Conservation (phyloP, 2,797 vertebrate genomes). For the Cossypha niveicapilla region DNA sequence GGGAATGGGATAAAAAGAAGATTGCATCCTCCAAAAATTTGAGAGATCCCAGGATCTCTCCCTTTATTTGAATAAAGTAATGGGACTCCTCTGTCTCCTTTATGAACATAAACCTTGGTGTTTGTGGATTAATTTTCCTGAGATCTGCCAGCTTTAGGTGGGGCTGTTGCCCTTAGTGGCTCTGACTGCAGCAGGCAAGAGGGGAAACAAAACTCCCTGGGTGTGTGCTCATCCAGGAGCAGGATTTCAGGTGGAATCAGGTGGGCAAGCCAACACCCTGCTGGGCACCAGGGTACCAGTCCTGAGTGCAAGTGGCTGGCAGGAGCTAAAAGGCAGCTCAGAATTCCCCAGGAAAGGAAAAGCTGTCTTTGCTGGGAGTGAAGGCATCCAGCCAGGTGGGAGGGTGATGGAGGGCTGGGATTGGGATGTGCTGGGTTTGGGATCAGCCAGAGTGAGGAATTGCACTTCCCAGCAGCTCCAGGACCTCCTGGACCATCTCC, state of each 20-base stretch:
- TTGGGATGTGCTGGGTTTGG: background rate
- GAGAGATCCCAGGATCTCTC: no score
- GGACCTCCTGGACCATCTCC: background rate
- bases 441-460: background rate
- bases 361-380: background rate
- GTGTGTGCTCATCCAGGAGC: background rate
- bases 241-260: background rate
- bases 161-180: background rate
- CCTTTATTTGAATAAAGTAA: no score
- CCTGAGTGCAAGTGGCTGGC: background rate
- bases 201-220: background rate
- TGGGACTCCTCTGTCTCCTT: no score
- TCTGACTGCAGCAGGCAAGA: background rate
- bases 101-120: no score
- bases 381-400: background rate
- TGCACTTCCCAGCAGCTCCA: rapidly evolving
- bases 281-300: background rate
- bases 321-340: background rate
- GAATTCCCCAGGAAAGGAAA: background rate
- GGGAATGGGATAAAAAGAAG: no score
- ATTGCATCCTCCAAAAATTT: no score
- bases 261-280: background rate
- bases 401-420: background rate
- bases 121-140: no score
- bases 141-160: background rate